Evolutionary conservation across 2,113 vertebrate species (phyloP), one percentile per base, ranked within the genome.

Genomic region (Scomber colias): DNA sequence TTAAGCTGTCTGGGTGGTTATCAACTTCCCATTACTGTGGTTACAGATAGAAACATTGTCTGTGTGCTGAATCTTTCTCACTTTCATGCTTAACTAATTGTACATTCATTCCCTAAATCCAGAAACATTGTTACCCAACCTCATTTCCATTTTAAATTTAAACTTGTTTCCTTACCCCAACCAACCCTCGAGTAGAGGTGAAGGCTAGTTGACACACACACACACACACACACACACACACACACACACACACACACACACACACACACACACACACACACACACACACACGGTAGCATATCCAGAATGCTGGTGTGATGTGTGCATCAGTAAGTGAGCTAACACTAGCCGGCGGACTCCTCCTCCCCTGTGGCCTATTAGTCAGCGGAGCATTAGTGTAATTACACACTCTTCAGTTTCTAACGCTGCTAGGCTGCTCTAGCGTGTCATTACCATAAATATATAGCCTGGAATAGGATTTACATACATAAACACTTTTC

Each of bases 331-430:
- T 83, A 71, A 80, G 67, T 70, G 79, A 90, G 79, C 85, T 88
- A 80, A 78, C 86, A 66, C 69, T 81, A 81, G 79, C 79, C 83
- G 86, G 70, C 24, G 0, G 87, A 76, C 81, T 68, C 73, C 66
- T 68, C 70, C 70, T 91, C 86, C 87, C 90, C 89, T 90, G 87
- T 91, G 92, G 90, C 90, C 90, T 79, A 88, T 93, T 91, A 90
- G 82, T 78, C 90, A 90, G 81, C 3, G 44, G 86, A 90, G 90
- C 89, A 92, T 91, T 90, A 90, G 86, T 91, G 89, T 93, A 93
- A 93, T 93, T 94, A 92, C 90, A 91, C 89, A 94, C 87, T 90
- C 75, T 76, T 93, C 86, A 89, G 75, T 86, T 91, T 75, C 72
- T 79, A 84, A 82, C 15, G 24, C 87, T 86, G 84, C 87, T 85